Percentiles rank a stretch among this genome's conserved stretches.
phyloP scores from a whole-genome alignment of 1,140 invertebrate species.

The Cardiocondyla obscurior region DNA sequence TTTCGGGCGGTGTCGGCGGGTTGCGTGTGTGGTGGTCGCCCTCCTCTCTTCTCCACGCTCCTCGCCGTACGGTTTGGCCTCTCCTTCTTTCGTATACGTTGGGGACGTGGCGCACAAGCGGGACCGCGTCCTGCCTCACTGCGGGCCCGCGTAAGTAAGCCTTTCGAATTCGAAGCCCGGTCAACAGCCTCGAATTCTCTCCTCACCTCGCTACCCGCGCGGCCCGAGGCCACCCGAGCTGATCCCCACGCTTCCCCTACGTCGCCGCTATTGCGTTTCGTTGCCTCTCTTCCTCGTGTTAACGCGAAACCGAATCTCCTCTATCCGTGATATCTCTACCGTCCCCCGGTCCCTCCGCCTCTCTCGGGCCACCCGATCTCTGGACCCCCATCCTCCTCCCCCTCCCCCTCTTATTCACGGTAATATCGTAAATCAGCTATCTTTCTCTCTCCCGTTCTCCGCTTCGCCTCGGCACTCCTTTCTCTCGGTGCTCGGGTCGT shows the following conservation, averaged over 20 bases:
- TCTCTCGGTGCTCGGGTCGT: not conserved
- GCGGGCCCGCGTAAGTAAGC: slow-evolving; percentile 81
- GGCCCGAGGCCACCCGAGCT: not conserved
- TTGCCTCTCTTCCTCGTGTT: not conserved
- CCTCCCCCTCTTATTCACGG: not conserved
- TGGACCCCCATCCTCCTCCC: not conserved
- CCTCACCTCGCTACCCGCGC: not conserved
- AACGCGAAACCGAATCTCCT: slow-evolving; percentile 56
- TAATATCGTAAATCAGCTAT: slow-evolving; percentile 63
- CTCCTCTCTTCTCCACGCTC: slow-evolving; percentile 6
- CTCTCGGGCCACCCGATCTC: not conserved
- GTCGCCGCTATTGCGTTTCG: not conserved
- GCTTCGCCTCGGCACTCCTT: not conserved
- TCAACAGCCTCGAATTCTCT: slow-evolving; percentile 78
- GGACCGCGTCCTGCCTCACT: slow-evolving; percentile 82
- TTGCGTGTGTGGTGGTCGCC: slow-evolving; percentile 48
- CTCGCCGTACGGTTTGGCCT: not conserved
- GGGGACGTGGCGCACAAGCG: slow-evolving; percentile 30
- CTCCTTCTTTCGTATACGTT: slow-evolving; percentile 13
- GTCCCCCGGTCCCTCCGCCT: not conserved
- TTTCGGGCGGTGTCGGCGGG: slow-evolving; percentile 56
- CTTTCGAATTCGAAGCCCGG: slow-evolving; percentile 76
- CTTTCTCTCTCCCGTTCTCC: slow-evolving; percentile 16
- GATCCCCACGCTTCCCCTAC: not conserved
- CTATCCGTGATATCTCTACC: slow-evolving; percentile 14